Evolutionary conservation across 1,140 invertebrate genomes (phyloP).

Genomic region (Aleiodes sp.): DNA sequence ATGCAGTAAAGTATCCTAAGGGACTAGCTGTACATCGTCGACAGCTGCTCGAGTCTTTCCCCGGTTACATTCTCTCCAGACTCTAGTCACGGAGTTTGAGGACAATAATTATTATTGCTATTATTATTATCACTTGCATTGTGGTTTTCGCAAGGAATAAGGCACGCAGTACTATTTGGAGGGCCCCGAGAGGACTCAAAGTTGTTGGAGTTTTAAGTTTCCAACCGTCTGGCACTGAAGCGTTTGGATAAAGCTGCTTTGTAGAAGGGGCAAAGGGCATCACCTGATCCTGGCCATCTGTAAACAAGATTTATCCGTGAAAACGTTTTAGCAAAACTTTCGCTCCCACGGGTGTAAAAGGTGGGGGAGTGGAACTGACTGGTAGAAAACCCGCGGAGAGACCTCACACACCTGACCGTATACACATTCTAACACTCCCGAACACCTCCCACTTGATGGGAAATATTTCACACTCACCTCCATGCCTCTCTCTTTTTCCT

Average conservation of each 20-base stretch:
- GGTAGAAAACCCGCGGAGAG: slow-evolving; percentile 37
- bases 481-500: slow-evolving; percentile 2
- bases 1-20: neutral
- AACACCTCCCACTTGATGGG: slow-evolving; percentile 46
- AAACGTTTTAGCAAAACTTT: slow-evolving; percentile 58
- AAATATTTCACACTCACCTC: slow-evolving; percentile 50
- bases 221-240: neutral
- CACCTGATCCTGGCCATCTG: slow-evolving; percentile 56
- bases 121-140: slow-evolving; percentile 16
- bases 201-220: slow-evolving; percentile 49
- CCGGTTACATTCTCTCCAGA: neutral
- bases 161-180: slow-evolving; percentile 5
- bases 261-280: slow-evolving; percentile 31
- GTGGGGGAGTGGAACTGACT: neutral
- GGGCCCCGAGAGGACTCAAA: slow-evolving; percentile 25
- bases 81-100: neutral
- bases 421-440: slow-evolving; percentile 14
- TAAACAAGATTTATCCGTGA: slow-evolving; percentile 58
- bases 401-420: slow-evolving; percentile 22
- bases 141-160: neutral
- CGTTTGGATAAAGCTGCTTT: neutral
- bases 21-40: neutral
- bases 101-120: slow-evolving; percentile 24
- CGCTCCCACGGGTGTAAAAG: slow-evolving; percentile 45
- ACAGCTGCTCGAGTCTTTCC: slow-evolving; percentile 27